Conservation (phyloP, 2,113 vertebrate species). For the Edolisoma coerulescens region DNA sequence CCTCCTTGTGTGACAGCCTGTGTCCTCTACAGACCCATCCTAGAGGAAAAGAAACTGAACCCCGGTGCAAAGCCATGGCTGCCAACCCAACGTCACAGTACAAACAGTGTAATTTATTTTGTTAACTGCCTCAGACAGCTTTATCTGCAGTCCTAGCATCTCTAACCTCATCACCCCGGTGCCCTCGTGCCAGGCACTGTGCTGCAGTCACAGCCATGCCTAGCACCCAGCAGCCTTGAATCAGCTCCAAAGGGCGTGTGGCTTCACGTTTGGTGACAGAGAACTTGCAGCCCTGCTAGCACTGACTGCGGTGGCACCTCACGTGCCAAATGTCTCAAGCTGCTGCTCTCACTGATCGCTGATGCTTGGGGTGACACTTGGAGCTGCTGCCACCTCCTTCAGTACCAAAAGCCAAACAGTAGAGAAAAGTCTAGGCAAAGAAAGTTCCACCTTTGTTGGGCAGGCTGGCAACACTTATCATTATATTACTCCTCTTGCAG, state of each 20-base stretch:
- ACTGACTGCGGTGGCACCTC: neutral
- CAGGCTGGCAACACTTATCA: neutral
- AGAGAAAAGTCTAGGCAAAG: neutral
- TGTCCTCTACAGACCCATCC: neutral
- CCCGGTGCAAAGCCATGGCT: neutral
- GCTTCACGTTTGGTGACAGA: neutral
- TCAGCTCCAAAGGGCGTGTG: neutral
- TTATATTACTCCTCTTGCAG: neutral
- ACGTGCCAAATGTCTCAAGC: neutral
- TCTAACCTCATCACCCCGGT: neutral
- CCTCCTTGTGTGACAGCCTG: neutral
- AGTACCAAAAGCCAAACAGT: neutral
- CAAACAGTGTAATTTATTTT: neutral
- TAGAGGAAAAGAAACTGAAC: neutral
- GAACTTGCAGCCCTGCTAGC: neutral
- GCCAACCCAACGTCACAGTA: neutral
- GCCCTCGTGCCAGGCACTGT: rapidly evolving
- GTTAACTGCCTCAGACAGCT: neutral
- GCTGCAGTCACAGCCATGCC: neutral
- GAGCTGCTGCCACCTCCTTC: neutral
- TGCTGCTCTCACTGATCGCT: neutral
- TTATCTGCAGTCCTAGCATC: neutral
- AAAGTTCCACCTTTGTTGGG: neutral
- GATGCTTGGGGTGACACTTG: neutral
- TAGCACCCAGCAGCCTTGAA: neutral